Percentiles rank a stretch among this genome's conserved stretches.
These are phyloP conservation scores for Squalus acanthias DNA, from an alignment of 2,797 vertebrate genomes.

Conservation along the genomic window DNA sequence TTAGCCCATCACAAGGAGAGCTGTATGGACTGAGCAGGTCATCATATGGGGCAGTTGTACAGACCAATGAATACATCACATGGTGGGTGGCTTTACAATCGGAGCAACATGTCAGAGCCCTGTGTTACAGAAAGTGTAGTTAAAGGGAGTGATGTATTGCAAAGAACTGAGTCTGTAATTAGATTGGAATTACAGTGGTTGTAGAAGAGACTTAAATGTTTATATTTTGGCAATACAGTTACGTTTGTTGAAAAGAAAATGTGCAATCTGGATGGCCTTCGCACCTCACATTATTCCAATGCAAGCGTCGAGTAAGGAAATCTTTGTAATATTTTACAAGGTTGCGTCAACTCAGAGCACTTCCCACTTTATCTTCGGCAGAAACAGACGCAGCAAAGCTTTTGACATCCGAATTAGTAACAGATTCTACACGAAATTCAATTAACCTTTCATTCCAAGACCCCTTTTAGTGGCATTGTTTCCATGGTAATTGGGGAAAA, in stretches of 20 bases:
- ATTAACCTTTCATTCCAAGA: neutral
- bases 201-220: neutral
- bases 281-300: neutral
- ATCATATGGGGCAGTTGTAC: too few species aligned
- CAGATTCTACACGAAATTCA: slow-evolving; percentile 16
- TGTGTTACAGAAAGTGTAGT: too few species aligned
- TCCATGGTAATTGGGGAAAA: neutral
- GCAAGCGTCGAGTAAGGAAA: neutral
- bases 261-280: neutral
- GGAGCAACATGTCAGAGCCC: too few species aligned
- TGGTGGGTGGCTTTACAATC: too few species aligned
- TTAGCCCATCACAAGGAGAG: neutral
- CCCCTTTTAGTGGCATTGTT: slow-evolving; percentile 11
- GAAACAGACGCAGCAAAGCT: neutral
- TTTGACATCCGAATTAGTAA: neutral
- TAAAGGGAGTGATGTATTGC: neutral
- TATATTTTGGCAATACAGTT: neutral
- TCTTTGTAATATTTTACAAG: neutral
- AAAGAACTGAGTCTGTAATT: neutral
- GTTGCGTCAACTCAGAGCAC: neutral
- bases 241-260: neutral
- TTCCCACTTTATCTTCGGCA: neutral
- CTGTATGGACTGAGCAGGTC: neutral
- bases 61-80: too few species aligned
- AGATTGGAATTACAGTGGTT: neutral